Evolutionary conservation across 1,140 invertebrate genomes (phyloP), one percentile per base, ranked within the genome.

Genomic region (Chionoecetes opilio): DNA sequence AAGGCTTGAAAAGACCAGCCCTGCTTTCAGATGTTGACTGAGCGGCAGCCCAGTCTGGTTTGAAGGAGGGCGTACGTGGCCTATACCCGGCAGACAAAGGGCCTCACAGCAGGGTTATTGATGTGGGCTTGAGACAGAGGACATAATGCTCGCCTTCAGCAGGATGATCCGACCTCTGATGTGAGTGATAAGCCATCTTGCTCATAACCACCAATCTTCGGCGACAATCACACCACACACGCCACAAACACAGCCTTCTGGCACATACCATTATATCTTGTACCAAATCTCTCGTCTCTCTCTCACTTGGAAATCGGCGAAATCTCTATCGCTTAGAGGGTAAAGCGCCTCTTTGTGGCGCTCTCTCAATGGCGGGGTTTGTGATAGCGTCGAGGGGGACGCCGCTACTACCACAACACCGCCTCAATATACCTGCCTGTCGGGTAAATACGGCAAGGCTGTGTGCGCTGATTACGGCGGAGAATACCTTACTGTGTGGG

Each of bases 341-440:
- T 75, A 75, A 17, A 75, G n/a, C 63, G 63, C 63, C n/a, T 75
- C 63, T 75, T 75, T 75, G 63, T 75, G 63, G 21, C 63, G 63
- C 63, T 75, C 21, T 75, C 63, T 75, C 63, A 75, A 75, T 75
- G 63, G 63, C 63, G 63, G 63, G 63, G 63, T 75, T 75, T 75
- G 63, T 75, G 63, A 26, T n/a, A 26, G 21, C 63, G 63, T n/a
- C 63, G 63, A 75, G 63, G 63, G 63, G 63, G 21, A 75, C 63
- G 63, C 63, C 63, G 63, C 63, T 75, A 17, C 63, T n/a, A 26
- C 63, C 63, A 75, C 11, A 75, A 75, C 63, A 75, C 21, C 63
- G 63, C 63, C 63, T n/a, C 63, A 75, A 75, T 75, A 75, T 75
- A 75, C 63, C 63, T 75, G 63, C 63, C 63, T 75, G 63, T 75